phyloP scores from a whole-genome alignment of 2,113 vertebrate genomes.

The Upupa epops region DNA sequence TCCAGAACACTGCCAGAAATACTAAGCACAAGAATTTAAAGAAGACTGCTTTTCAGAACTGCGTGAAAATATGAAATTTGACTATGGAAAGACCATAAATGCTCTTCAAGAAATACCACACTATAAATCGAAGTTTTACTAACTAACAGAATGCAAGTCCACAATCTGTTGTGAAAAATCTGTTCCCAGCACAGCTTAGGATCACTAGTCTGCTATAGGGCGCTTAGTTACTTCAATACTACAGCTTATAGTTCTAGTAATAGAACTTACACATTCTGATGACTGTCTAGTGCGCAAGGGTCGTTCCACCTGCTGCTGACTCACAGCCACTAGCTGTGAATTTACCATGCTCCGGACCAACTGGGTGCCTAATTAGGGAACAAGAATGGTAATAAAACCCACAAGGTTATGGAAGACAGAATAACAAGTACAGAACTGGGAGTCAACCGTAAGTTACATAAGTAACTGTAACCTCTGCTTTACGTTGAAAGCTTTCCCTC shows the following conservation, averaged over 20 bases:
- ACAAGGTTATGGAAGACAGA: not conserved
- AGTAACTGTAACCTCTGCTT: not conserved
- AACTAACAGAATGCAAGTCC: not conserved
- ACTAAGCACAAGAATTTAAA: not conserved
- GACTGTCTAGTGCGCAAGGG: slow-evolving; percentile 84
- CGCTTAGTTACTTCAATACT: not conserved
- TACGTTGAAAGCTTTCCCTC: not conserved
- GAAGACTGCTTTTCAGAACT: not conserved
- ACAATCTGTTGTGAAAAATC: not conserved
- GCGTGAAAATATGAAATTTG: not conserved
- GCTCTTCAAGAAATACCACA: not conserved
- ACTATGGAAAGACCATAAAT: not conserved
- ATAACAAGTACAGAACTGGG: not conserved
- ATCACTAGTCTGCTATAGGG: not conserved
- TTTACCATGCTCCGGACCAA: slow-evolving; percentile 84
- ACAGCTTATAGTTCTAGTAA: not conserved
- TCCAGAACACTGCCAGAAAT: not conserved
- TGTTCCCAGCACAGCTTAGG: not conserved
- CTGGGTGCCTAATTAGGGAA: slow-evolving; percentile 81
- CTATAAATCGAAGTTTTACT: not conserved
- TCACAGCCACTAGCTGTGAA: slow-evolving; percentile 87
- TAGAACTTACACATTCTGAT: slow-evolving; percentile 92
- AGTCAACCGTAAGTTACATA: not conserved
- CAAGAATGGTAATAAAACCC: not conserved
- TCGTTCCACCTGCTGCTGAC: slow-evolving; percentile 79